A percentile compares a stretch with the other conserved stretches of the same genome.
These are phyloP conservation scores for Temnothorax longispinosus DNA, from an alignment of 1,140 invertebrate genomes.

Conservation along the genomic window DNA sequence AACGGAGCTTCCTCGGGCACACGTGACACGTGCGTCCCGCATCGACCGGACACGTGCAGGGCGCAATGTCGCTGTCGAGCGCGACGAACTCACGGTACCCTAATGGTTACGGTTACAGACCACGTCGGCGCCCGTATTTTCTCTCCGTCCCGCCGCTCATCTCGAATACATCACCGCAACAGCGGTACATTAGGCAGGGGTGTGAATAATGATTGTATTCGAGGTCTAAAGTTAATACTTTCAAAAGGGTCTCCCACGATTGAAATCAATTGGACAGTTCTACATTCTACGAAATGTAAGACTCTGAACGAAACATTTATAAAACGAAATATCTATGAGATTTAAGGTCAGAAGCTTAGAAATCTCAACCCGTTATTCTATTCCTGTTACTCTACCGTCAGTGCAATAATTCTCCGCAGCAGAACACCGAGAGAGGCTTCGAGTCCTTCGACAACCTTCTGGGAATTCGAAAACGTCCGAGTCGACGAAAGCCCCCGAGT, in stretches of 20 bases:
- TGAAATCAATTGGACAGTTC: not conserved
- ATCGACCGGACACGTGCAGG: constrained; percentile 68
- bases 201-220: constrained; percentile 15
- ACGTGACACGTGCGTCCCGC: constrained; percentile 82
- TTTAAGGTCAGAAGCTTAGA: not conserved
- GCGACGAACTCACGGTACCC: constrained; percentile 55
- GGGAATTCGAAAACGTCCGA: constrained; percentile 49
- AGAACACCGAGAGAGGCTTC: not conserved
- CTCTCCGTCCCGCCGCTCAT: constrained; percentile 23
- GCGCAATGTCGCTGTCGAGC: constrained; percentile 44
- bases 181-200: constrained; percentile 34
- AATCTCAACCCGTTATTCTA: not conserved
- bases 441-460: constrained; percentile 30
- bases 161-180: constrained; percentile 46
- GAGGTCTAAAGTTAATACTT: not conserved
- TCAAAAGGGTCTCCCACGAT: not conserved
- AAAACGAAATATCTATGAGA: not conserved
- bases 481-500: constrained; percentile 1
- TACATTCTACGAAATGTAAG: not conserved
- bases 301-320: not conserved
- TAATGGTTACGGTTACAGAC: constrained; percentile 60
- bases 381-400: not conserved
- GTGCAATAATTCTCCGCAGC: not conserved
- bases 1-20: constrained; percentile 68
- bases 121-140: constrained; percentile 38